Conservation (phyloP, 2,888 invertebrate genomes). For the Merodon equestris region DNA sequence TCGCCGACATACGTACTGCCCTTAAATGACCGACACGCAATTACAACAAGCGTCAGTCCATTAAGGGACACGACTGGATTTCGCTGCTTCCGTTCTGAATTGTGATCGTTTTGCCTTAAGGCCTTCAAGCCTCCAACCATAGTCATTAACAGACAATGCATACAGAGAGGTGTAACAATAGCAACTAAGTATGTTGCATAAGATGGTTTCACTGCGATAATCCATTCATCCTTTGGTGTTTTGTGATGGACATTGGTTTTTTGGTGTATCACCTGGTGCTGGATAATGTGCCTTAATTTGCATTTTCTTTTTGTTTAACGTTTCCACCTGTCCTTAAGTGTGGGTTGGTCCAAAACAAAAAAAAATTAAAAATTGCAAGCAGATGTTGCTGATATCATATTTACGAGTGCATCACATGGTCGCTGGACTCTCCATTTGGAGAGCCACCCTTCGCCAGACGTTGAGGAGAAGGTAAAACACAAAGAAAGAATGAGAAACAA, state of each 20-base stretch:
- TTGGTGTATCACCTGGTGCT: conserved; percentile 44
- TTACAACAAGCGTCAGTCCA: conserved; percentile 12
- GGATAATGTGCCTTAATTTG: conserved; percentile 63
- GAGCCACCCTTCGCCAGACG: no score
- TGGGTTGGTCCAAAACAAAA: conserved; percentile 36
- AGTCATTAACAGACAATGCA: conserved; percentile 50
- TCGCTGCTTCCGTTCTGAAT: conserved; percentile 59
- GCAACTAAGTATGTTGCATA: conserved; percentile 50
- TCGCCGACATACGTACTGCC: conserved; percentile 10
- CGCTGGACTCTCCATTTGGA: no score
- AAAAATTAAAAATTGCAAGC: conserved; percentile 38
- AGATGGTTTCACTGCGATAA: conserved; percentile 56
- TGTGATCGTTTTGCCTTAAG: conserved; percentile 27
- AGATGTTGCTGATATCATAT: conserved; percentile 61
- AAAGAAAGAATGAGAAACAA: background rate
- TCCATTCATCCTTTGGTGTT: conserved; percentile 15
- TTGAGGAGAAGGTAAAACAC: background rate
- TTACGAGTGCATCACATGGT: conserved; percentile 17
- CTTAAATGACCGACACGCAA: background rate
- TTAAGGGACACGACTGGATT: conserved; percentile 32
- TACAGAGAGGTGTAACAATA: conserved; percentile 55
- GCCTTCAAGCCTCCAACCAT: conserved; percentile 45
- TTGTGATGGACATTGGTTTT: conserved; percentile 5
- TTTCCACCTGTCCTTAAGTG: conserved; percentile 60
- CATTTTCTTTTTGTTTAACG: conserved; percentile 52